A percentile compares a stretch with the other conserved stretches of the same genome.
Evolutionary conservation across 2,797 vertebrate genomes (phyloP).

Genomic region (Apogon hyalosoma): DNA sequence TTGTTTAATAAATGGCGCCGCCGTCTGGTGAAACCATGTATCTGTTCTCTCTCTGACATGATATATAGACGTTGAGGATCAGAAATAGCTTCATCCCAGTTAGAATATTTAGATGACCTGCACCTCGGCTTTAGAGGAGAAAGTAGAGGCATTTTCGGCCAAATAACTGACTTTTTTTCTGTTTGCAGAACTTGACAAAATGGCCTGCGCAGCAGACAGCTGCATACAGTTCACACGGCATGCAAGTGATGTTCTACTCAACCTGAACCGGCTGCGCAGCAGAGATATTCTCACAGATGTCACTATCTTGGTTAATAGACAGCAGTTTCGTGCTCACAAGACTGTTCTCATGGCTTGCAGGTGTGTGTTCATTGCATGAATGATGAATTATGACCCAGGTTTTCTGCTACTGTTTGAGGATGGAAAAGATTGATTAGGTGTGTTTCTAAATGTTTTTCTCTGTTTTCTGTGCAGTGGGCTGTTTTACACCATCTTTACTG

Average conservation of each 20-base stretch:
- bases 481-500: conserved; percentile 98
- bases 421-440: conserved; percentile 33
- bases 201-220: conserved; percentile 97
- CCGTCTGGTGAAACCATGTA: conserved; percentile 62
- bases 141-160: not conserved
- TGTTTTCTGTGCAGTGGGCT: conserved; percentile 86
- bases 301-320: conserved; percentile 94
- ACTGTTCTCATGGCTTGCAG: conserved; percentile 99
- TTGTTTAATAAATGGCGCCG: conserved; percentile 79
- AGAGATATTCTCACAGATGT: conserved; percentile 98
- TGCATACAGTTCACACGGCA: conserved; percentile 99
- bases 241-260: conserved; percentile 97
- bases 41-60: conserved; percentile 4
- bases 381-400: not conserved
- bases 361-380: conserved; percentile 78
- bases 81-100: conserved; percentile 26
- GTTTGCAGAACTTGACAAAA: conserved; percentile 85
- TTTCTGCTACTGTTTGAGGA: not conserved
- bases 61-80: conserved; percentile 2
- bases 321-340: conserved; percentile 98
- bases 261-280: conserved; percentile 95
- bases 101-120: not conserved
- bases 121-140: not conserved
- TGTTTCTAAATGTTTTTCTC: conserved; percentile 26
- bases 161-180: conserved; percentile 28